Base-by-base conservation (phyloP, 2,113 vertebrate species). In the Leptodactylus fuscus region DNA sequence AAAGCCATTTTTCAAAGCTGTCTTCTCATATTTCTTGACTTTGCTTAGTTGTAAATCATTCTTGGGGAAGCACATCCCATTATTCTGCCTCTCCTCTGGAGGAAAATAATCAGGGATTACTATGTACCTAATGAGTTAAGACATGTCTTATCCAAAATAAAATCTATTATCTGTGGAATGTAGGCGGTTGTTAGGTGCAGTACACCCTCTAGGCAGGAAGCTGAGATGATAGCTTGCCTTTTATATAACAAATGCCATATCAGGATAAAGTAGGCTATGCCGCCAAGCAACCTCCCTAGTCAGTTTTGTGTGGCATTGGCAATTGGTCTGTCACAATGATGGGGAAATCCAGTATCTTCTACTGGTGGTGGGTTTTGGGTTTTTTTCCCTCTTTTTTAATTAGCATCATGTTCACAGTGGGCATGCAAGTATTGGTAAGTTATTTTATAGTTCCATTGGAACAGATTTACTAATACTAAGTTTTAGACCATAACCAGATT, bases 131-230 rank as follows among this genome's bases (percentile, higher is more conserved):
- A 88, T 94, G 87, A 90, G 88, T 87, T 70, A 62, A 80, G 88
- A 83, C 83, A 0, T 20, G 87, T 89, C 87, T 88, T 88, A 62
- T 93, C 92, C 89, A 88, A 82, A 89, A 89, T 89, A 89, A 91
- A 92, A 91, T 91, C 88, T 93, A 91, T 91, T 93, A 93, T 89
- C 88, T 91, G 89, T 91, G 91, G 89, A 92, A 91, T 93, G 92
- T 89, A 77, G 91, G 90, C 93, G 88, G 88, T 89, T 91, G 85
- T 91, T 91, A 93, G 89, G 83, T 91, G 90, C 92, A 91, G 88
- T 89, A 79, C 91, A 88, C 87, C 92, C 44, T 7, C 55, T 2
- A 82, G 92, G 87, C 91, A 94, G 93, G 91, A 94, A 94, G 89
- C 89, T 89, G 88, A 90, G 91, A 89, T 88, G 60, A 86, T 81